Base-by-base conservation (phyloP, 2,797 vertebrate genomes). In the Prunella strophiata region DNA sequence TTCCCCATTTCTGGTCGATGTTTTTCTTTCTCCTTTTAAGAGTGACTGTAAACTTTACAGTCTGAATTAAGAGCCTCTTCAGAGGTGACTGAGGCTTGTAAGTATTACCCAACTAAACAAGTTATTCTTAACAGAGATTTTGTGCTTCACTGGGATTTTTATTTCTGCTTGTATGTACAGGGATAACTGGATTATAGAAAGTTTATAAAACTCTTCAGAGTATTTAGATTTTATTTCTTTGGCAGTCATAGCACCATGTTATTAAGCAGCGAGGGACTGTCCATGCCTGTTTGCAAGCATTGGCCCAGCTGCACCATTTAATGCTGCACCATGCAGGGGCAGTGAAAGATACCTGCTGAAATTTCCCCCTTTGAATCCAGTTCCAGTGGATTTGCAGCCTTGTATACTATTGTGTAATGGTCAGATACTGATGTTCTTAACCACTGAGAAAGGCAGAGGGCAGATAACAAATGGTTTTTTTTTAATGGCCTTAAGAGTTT, bases 201-300 rank as follows among this genome's bases (percentile, higher is more conserved):
- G 32, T 40, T 61, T 61, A 34, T 32, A 74, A 58, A 80, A 73
- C 34, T 78, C 47, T 67, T 81, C 26, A 30, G 36, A 61, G 36
- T 45, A 40, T 75, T 59, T 65, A 66, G n/a, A 32, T 57, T 78
- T 79, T 81, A 43, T 87, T 89, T 91, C 48, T 84, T 93, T 73
- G 55, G 71, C 81, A 55, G 43, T 58, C 43, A 23, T 19, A 85
- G 59, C 16, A 51, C 19, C 2, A 3, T 50, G 23, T 38, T 89
- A 11, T 34, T 75, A 58, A 85, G 38, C 42, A 73, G 3, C 3
- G 25, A 65, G 63, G 47, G 50, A 12, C 26, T 58, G 16, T 38
- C 42, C 3, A 2, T 73, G 57, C 55, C 22, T 59, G 9, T 58
- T 66, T 42, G 81, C n/a, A 36, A n/a, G 8, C 55, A 12, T 9